Evolutionary conservation across 2,113 vertebrate species (phyloP), one percentile per base, ranked within the genome.

Genomic region (Nipponia nippon): DNA sequence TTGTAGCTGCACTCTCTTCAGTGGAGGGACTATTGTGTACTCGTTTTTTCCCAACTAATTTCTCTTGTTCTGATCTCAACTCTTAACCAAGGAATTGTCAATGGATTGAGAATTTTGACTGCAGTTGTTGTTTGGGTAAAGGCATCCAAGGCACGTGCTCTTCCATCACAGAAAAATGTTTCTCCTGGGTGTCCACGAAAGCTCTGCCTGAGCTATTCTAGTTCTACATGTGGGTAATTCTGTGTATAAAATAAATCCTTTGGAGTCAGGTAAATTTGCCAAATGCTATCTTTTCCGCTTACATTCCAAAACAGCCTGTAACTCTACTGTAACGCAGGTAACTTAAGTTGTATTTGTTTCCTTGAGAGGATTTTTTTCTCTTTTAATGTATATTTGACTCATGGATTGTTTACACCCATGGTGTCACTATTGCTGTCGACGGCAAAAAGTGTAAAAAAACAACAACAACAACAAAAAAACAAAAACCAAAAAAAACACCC

Each of bases 141-240:
- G 23, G 22, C 56, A 47, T 9, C 11, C 16, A 67, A 40, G 23
- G 29, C 17, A 42, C 0, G 0, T 36, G 30, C 20, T 56, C 7
- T 50, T 81, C 47, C 2, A 5, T 79, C 52, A 21, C 25, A 67
- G 30, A 29, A 40, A 62, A 83, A 11, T 26, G 6, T 85, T 50
- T 79, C 38, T 70, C 50, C 52, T 62, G n/a, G 4, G 4, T 42
- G 14, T n/a, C 13, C 36, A 27, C n/a, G 22, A 90, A 34, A 91
- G 16, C 52, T 46, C 61, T 56, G 26, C 18, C 30, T n/a, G 53
- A 78, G 12, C 6, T 55, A 23, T 14, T 91, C 34, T 52, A 11
- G 40, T 52, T 89, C n/a, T 44, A 10, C 12, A 13, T 0, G 1
- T 67, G 42, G 20, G 63, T 82, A 84, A 47, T 83, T 59, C 47